Evolutionary conservation across 2,888 invertebrate genomes (phyloP).

Genomic region (Ormyrus labotus): DNA sequence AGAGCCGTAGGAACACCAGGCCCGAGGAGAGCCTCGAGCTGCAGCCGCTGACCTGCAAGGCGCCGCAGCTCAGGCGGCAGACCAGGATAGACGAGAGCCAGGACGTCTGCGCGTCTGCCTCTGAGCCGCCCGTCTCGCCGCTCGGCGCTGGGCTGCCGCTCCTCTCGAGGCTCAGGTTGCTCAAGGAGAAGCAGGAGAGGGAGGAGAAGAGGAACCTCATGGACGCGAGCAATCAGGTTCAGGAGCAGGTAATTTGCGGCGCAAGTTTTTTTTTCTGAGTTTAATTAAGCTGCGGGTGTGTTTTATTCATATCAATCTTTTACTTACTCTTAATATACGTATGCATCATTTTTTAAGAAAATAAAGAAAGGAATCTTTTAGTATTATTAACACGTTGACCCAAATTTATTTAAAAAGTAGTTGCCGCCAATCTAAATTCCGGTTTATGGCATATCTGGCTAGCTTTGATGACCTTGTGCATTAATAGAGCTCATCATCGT

Average conservation of each 20-base stretch:
- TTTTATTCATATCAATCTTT: no score
- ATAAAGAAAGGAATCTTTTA: no score
- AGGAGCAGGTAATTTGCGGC: slow-evolving; percentile 56
- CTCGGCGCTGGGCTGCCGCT: slow-evolving; percentile 91
- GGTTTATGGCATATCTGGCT: no score
- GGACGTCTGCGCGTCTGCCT: slow-evolving; percentile 71
- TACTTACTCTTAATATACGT: no score
- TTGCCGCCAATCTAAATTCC: no score
- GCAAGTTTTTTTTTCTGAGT: not conserved
- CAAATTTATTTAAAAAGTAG: no score
- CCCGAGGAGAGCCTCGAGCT: slow-evolving; percentile 83
- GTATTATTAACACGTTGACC: no score
- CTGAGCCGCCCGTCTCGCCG: slow-evolving; percentile 83
- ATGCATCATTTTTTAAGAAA: no score
- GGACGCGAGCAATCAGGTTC: slow-evolving; percentile 62
- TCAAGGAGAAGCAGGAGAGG: slow-evolving; percentile 89
- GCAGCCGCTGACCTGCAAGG: slow-evolving; percentile 79
- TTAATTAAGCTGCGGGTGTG: slow-evolving; percentile 23
- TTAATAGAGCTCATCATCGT: no score
- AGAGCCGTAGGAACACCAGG: slow-evolving; percentile 76
- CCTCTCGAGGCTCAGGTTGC: slow-evolving; percentile 85
- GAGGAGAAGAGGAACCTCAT: slow-evolving; percentile 72
- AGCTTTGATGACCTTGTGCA: no score
- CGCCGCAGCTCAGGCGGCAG: slow-evolving; percentile 73
- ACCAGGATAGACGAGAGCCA: slow-evolving; percentile 74